Conservation (phyloP, 2,888 invertebrate genomes). For the Carterocephalus palaemon region DNA sequence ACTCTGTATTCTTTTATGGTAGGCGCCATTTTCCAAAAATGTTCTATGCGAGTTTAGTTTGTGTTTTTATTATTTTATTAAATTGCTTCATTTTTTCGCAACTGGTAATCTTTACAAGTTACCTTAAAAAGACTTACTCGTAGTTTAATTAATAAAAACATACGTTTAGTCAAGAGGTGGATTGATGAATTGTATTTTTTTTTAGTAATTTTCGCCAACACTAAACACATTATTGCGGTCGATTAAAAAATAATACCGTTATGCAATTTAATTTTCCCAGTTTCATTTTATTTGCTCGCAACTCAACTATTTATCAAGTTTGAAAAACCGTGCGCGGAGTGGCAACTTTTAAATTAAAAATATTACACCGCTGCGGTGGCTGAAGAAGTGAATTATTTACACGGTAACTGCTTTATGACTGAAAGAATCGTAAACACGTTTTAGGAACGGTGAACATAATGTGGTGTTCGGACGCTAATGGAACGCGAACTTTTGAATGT, state of each 20-base stretch:
- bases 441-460: conserved; percentile 9
- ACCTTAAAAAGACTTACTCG: no score
- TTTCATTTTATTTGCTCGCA: conserved; percentile 19
- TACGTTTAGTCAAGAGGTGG: no score
- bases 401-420: conserved; percentile 8
- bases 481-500: conserved; percentile 11
- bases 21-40: no score
- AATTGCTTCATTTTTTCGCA: no score
- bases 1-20: no score
- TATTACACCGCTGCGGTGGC: conserved; percentile 15
- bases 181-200: no score
- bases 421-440: conserved; percentile 13
- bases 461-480: conserved; percentile 1
- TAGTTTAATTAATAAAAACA: no score
- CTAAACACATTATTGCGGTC: background rate
- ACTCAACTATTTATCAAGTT: conserved; percentile 25
- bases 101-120: no score
- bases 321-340: conserved; percentile 18
- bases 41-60: no score
- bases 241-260: conserved; percentile 11
- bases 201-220: no score
- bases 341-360: conserved; percentile 25
- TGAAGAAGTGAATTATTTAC: conserved; percentile 19
- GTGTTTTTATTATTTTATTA: no score
- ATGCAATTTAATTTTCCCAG: conserved; percentile 19